Conservation (phyloP, 2,888 invertebrate genomes). For the Tryphoninae sp. region DNA sequence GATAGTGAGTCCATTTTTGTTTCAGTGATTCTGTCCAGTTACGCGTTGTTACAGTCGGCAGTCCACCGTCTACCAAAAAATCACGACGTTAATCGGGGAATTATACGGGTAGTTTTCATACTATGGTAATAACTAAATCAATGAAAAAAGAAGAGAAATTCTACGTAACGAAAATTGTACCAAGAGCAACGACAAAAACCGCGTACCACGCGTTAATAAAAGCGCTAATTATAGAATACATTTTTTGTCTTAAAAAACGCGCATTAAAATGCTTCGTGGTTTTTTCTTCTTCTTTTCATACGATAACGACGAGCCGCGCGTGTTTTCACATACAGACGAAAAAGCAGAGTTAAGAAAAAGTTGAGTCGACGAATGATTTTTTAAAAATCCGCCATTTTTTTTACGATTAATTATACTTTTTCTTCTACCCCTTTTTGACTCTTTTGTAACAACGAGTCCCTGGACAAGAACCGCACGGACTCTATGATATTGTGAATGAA, state of each 20-base stretch:
- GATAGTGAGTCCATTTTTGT: constrained; percentile 56
- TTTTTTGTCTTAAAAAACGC: constrained; percentile 45
- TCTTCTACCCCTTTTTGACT: constrained; percentile 16
- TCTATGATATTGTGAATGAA: constrained; percentile 59
- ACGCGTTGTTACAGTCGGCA: constrained; percentile 72
- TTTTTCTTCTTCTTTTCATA: constrained; percentile 36
- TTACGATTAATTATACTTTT: constrained; percentile 17
- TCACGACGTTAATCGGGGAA: constrained; percentile 64
- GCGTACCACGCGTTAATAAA: constrained; percentile 57
- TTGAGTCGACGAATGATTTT: constrained; percentile 26
- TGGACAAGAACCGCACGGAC: constrained; percentile 70
- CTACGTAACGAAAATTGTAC: constrained; percentile 54
- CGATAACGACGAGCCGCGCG: constrained; percentile 71
- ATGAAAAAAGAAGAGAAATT: constrained; percentile 36
- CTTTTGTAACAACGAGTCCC: constrained; percentile 68
- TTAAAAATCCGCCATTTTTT: constrained; percentile 13
- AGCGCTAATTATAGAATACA: constrained; percentile 61
- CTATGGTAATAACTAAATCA: constrained; percentile 57
- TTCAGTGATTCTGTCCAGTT: constrained; percentile 73
- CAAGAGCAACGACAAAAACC: constrained; percentile 61
- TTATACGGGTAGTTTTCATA: constrained; percentile 61
- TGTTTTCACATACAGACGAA: constrained; percentile 23
- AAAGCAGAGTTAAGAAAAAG: constrained; percentile 51
- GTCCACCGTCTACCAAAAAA: constrained; percentile 71
- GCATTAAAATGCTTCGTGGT: constrained; percentile 72